Base-by-base conservation (phyloP, 1,140 invertebrate species). In the Aphelinus atriplicis region DNA sequence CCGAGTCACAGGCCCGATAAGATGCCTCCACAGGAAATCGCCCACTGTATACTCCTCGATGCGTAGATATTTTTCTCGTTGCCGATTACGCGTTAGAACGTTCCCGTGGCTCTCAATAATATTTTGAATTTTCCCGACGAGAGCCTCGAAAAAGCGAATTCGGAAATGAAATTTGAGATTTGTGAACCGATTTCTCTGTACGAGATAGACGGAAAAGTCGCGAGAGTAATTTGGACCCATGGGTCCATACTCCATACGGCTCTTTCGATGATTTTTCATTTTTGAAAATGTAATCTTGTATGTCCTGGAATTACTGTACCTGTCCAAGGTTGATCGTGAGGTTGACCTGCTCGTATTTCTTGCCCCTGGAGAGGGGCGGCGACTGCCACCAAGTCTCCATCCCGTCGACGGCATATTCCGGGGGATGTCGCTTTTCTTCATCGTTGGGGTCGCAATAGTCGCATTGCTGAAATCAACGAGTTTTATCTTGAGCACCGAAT, bases 251-350 rank as follows among this genome's bases (percentile, higher is more conserved):
- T n/a, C 42, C 66, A 79, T 79, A 45, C 57, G 43, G 72, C 79
- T 78, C 78, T 62, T 26, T 3, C 50, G 51, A n/a, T 5, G 10
- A 58, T 70, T 50, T 45, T 47, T 43, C 7, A 57, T n/a, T 69
- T 56, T 63, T 26, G 10, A 26, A 26, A 26, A 26, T 26, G 26
- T 26, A 26, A 26, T 26, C 26, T 26, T 26, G 26, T 26, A 26
- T 26, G 26, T 26, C 26, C 26, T 26, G 26, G 4, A 53, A 53
- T 9, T 6, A 53, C 51, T 60, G 10, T 89, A 95, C 97, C 92
- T 99, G 98, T 84, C 96, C 97, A 69, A 99, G 90, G 87, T 98
- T 95, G 79, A 99, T 97, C 77, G 98, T 99, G 63, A 99, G 90
- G 85, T 98, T 99, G 81, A 99, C 96, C 90, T 97, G 93, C 84